Conservation (phyloP, 2,797 vertebrate genomes). For the Tauraco hartlaubi region DNA sequence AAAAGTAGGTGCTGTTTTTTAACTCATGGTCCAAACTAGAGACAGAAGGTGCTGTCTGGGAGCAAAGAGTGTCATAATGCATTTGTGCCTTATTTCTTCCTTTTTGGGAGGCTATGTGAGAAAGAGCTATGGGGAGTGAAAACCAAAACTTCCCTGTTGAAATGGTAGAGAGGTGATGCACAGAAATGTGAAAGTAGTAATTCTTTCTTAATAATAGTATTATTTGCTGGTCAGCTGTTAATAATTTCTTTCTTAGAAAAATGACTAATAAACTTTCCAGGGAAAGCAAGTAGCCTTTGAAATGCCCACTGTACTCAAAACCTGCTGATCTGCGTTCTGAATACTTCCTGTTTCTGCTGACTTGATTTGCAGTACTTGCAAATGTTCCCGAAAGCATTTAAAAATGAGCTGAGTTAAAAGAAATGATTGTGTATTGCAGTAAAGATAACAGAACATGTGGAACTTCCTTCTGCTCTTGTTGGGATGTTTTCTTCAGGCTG, state of each 20-base stretch:
- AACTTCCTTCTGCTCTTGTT: constrained; percentile 38
- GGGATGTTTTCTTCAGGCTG: neutral
- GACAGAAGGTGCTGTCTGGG: neutral
- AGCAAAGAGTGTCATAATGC: neutral
- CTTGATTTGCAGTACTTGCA: constrained; percentile 37
- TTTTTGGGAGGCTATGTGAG: neutral
- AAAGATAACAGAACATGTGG: constrained; percentile 27
- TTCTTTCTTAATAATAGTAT: neutral
- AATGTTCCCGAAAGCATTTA: neutral
- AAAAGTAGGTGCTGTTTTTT: neutral
- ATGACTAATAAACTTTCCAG: neutral
- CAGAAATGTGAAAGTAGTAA: neutral
- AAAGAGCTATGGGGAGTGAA: neutral
- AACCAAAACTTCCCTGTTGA: neutral
- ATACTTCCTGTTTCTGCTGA: constrained; percentile 64
- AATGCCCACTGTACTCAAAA: constrained; percentile 28
- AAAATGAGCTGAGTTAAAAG: constrained; percentile 58
- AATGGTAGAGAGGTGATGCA: neutral
- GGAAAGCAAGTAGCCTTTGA: constrained; percentile 19
- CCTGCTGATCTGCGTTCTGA: constrained; percentile 41
- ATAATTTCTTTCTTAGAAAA: neutral
- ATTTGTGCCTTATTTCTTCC: neutral
- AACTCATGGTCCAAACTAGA: neutral
- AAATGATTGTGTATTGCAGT: constrained; percentile 15
- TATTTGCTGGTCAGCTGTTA: neutral